Evolutionary conservation across 2,888 invertebrate species (phyloP), one percentile per base, ranked within the genome.

Genomic region (Ectropis crepuscularia): DNA sequence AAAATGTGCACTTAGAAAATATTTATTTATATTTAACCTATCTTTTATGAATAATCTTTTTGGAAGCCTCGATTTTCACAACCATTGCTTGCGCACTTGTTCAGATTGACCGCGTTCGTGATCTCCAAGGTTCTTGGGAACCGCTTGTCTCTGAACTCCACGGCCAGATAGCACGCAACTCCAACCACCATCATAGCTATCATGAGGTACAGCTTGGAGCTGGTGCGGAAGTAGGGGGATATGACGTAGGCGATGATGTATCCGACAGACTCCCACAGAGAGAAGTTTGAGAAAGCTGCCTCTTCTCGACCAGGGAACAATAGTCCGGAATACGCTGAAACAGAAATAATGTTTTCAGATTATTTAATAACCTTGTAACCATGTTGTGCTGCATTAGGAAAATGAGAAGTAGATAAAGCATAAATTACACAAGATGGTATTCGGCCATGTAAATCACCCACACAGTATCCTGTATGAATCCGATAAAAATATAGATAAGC

Each of bases 271-370:
- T 95, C 95, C 95, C 95, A 96, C 4, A 96, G 90, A 0, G 95
- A 87, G 87, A 95, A 95, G 87, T 95, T 95, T 46, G 95, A 94
- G 86, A 95, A 96, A 0, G 95, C 95, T 0, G 95, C 95, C 75
- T 95, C 95, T 75, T 95, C 93, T 69, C 93, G 85, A 0, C 92
- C 90, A 0, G 93, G 93, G 78, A 95, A 95, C n/a, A 95, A 85
- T 36, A 94, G 91, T 0, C 95, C 95, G 86, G 95, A 95, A 76
- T 95, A 93, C 0, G 94, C 94, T 94, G 83, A 5, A 82, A 38
- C n/a, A 53, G 6, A 41, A 54, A 2, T 41, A 28, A 4, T 28
- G 16, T 28, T 28, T 28, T 28, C 16, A 28, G 16, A 28, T 28
- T 28, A 28, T 28, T 28, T 2, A 28, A 2, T 28, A 28, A 28